Percentiles rank a stretch among this genome's conserved stretches.
Conservation (phyloP, 2,113 vertebrate genomes). For the Okapia johnstoni region DNA sequence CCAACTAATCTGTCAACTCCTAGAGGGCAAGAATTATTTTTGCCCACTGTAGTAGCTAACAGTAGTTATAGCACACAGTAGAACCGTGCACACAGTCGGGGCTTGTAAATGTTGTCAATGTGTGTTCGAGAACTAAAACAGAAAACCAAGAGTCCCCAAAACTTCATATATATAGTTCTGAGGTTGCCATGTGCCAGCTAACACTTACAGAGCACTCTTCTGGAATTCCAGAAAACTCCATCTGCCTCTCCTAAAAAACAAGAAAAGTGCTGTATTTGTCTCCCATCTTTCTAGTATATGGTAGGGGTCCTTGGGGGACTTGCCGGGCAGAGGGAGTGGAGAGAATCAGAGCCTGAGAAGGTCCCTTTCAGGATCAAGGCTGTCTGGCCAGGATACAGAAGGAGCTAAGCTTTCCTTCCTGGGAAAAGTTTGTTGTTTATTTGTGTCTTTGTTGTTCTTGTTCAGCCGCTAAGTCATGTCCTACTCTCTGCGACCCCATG, state of each 20-base stretch:
- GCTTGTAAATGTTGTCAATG: neutral
- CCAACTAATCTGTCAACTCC: neutral
- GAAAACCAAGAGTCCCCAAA: neutral
- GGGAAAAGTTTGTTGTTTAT: neutral
- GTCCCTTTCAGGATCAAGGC: neutral
- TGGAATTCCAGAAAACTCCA: neutral
- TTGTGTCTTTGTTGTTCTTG: neutral
- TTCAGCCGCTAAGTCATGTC: neutral
- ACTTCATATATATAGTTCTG: neutral
- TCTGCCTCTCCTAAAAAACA: neutral
- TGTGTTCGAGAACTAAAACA: neutral
- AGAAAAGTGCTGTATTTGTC: neutral
- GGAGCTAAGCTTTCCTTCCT: neutral
- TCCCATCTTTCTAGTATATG: neutral
- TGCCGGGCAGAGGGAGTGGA: no score
- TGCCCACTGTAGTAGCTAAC: accelerated
- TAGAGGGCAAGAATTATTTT: neutral
- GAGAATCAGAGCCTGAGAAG: neutral
- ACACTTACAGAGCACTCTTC: neutral
- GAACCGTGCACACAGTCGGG: neutral
- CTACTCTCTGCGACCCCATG: neutral
- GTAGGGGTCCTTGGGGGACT: neutral
- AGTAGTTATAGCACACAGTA: neutral
- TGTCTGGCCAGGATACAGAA: no score
- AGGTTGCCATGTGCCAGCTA: no score